Evolutionary conservation across 2,113 vertebrate genomes (phyloP), one percentile per base, ranked within the genome.

Genomic region (Oplegnathus fasciatus): DNA sequence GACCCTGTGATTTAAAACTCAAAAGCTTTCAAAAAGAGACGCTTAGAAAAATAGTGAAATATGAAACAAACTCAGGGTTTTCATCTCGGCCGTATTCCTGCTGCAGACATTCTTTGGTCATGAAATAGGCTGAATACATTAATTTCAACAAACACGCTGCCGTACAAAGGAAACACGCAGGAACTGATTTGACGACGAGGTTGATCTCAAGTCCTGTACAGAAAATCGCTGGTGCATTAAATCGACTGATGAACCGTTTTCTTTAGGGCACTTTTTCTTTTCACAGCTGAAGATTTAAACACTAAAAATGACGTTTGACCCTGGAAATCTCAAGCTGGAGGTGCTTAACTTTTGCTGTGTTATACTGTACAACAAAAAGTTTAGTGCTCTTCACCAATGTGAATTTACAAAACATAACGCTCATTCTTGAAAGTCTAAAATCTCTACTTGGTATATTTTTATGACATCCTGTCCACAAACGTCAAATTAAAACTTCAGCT

Each of bases 101-200:
- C 87, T 87, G 87, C 83, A 83, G 48, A 95, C 94, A 95, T 94
- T 94, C 93, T 95, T 95, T 94, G 93, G 93, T 94, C 93, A 76
- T 92, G 74, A 86, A 82, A 84, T 18, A 85, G 75, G 81, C 73
- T 62, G 71, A 91, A 86, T 54, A 85, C 69, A 67, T 76, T 50
- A n/a, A 75, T 69, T 79, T 73, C 14, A 34, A 67, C 54, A 40
- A 76, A 80, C 32, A 9, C 60, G 34, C 89, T 86, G 87, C 89
- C 82, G 1, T 57, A 89, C 88, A 87, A 93, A 93, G 87, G 84
- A 60, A 88, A 89, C 71, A 10, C 24, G 68, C 75, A 75, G 80
- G 14, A 89, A 85, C 67, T 30, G 50, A 69, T 61, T 34, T 28
- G 1, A 68, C 22, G 1, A 67, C 40, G 30, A 2, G 2, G 48